Evolutionary conservation across 2,113 vertebrate species (phyloP), one percentile per base, ranked within the genome.

Genomic region (Crotalus viridis): DNA sequence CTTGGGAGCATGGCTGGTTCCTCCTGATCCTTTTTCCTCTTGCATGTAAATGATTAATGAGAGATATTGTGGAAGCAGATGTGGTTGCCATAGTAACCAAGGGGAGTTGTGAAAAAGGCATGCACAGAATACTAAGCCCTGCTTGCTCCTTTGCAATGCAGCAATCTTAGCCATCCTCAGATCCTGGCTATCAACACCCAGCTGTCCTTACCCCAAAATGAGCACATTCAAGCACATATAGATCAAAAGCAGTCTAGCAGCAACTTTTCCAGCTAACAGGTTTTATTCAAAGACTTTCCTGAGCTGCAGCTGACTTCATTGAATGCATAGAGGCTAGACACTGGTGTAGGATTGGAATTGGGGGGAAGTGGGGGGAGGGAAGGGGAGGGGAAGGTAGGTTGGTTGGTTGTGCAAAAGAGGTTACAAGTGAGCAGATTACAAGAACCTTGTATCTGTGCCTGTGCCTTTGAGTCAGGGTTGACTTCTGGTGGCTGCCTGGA

Each of bases 1-100:
- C 89, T 92, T 87, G 52, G 0, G 5, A 90, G 87, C 87, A 43
- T 28, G 87, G 87, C 87, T 61, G 43, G 15, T 52, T 93, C 91
- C 91, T 96, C 89, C 92, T 87, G 85, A 93, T 21, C 15, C 39
- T 81, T 21, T 1, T 87, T 26, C 69, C 69, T 48, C 69, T 28
- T 12, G 51, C 24, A 69, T 96, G 95, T 97, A 90, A 97, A 96
- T 95, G 96, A 97, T 96, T 96, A 94, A 96, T 94, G 95, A 94
- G 89, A 90, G 96, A 93, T 95, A 51, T 85, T 91, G 95, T 96
- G 94, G 88, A 92, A 94, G 95, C 95, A 96, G 96, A 95, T 95
- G 96, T 54, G 17, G 96, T 96, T 94, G 87, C 96, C 95, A 96
- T 94, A 96, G 96, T 93, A 94, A 96, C 97, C 89, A 54, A 52